phyloP scores from a whole-genome alignment of 2,113 vertebrate species.

The Datnioides undecimradiatus region DNA sequence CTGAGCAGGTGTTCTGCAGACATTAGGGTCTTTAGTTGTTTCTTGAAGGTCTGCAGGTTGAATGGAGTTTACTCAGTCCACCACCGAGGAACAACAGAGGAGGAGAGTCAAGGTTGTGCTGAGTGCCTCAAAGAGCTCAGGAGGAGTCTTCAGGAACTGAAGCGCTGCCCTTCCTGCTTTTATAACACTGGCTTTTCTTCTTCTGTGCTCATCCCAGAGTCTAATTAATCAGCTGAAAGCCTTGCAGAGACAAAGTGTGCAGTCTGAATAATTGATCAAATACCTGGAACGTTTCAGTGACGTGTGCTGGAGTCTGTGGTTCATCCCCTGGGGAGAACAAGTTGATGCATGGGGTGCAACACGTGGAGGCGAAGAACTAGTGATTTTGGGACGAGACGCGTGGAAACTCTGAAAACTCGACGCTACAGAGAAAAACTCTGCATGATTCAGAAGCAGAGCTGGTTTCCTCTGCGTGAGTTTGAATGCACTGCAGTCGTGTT shows the following conservation, averaged over 20 bases:
- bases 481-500: background rate
- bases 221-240: constrained; percentile 55
- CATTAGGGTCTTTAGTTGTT: too few relatives aligned
- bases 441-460: background rate
- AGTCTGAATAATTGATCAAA: constrained; percentile 49
- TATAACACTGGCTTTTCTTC: background rate
- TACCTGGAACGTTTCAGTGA: background rate
- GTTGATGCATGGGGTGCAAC: constrained; percentile 2
- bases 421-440: background rate
- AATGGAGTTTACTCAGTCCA: too few relatives aligned
- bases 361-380: background rate
- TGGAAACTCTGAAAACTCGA: background rate
- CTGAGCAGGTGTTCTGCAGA: too few relatives aligned
- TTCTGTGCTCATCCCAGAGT: background rate
- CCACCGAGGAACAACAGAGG: too few relatives aligned
- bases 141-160: background rate
- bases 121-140: background rate
- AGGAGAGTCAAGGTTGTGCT: too few relatives aligned
- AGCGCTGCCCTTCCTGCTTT: background rate
- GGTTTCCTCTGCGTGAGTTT: background rate
- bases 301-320: background rate
- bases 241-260: background rate
- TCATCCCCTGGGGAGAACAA: rapidly evolving
- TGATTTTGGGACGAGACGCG: background rate
- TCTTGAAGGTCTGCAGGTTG: too few relatives aligned